Evolutionary conservation across 2,113 vertebrate species (phyloP).

Genomic region (Rattus norvegicus): GRCr8 NC_086022.1:91562501-91563000

Average conservation of each 20-base stretch:
- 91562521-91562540: slow-evolving; percentile 50
- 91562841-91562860: background rate
- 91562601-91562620: slow-evolving; percentile 54
- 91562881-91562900: slow-evolving; percentile 8
- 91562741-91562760: slow-evolving; percentile 58
- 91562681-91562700: slow-evolving; percentile 32
- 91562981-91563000: background rate
- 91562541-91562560: slow-evolving; percentile 24
- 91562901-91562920: slow-evolving; percentile 31
- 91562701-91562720: slow-evolving; percentile 58
- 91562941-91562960: background rate
- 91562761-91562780: slow-evolving; percentile 16
- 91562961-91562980: slow-evolving; percentile 43
- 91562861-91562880: background rate
- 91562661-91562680: slow-evolving; percentile 82
- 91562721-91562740: slow-evolving; percentile 54
- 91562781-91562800: slow-evolving; percentile 46
- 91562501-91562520: slow-evolving; percentile 29
- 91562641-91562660: slow-evolving; percentile 42
- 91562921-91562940: background rate
- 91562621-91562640: slow-evolving; percentile 40
- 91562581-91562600: background rate
- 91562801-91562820: background rate
- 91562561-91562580: slow-evolving; percentile 19
- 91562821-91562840: slow-evolving; percentile 38